Evolutionary conservation across 2,113 vertebrate genomes (phyloP), one percentile per base, ranked within the genome.

Genomic region (Sceloporus tristichus): DNA sequence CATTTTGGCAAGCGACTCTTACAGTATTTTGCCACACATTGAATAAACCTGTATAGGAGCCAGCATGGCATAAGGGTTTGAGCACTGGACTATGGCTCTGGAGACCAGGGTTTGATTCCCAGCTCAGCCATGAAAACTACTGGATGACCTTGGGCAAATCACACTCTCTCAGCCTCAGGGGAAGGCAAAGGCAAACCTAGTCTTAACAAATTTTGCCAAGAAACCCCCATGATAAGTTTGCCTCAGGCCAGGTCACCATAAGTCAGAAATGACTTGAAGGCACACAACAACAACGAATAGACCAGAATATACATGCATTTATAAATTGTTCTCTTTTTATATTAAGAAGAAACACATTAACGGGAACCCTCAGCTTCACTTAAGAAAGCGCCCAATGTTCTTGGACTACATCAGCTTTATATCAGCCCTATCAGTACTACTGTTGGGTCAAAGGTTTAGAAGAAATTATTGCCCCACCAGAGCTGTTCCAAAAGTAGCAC

Each of bases 261-360:
- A 48, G 48, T 48, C 48, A 48, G 48, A 48, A 48, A 48, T 7
- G 48, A 48, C 1, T 5, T 48, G 48, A 48, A 48, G 48, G 48
- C 48, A 48, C 48, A 48, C 48, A 48, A 48, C 48, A 48, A 48
- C 48, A 48, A 48, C 48, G 5, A 48, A 48, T 48, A 48, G 48
- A 79, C 29, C 56, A 75, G 34, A 42, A 59, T 38, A 38, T 27
- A 27, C 62, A 16, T 59, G 1, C 34, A 38, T 76, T 59, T 85
- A 85, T 29, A 75, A 59, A 85, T 34, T 3, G 21, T 16, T 38
- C 40, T 16, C 27, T 54, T 48, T 48, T 53, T 85, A 8, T n/a
- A 77, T 42, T 76, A 38, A 65, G 54, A 77, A 85, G 59, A 84
- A 27, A 7, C 62, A 65, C n/a, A 62, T 85, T 40, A 27, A 85